phyloP scores from a whole-genome alignment of 2,888 invertebrate genomes.

The Sphaerophoria rueppellii region DNA sequence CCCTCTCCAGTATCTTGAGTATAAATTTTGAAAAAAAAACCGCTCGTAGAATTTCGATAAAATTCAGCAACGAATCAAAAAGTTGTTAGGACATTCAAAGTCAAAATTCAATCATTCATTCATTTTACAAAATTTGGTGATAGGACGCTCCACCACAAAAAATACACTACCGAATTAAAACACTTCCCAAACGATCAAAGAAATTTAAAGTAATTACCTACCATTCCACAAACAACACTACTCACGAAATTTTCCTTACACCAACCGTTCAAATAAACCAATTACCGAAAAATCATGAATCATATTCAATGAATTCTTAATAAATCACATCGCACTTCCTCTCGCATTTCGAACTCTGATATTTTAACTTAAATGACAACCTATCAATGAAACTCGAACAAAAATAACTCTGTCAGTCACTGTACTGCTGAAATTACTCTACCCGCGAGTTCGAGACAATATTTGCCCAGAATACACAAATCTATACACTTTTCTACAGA shows the following conservation, averaged over 20 bases:
- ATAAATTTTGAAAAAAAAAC: too few relatives aligned
- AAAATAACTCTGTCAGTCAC: constrained; percentile 44
- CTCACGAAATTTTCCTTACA: not conserved
- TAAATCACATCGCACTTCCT: constrained; percentile 21
- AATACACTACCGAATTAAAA: too few relatives aligned
- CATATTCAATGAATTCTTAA: constrained; percentile 27
- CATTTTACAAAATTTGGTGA: too few relatives aligned
- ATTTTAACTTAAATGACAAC: constrained; percentile 46
- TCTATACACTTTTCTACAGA: not conserved
- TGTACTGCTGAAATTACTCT: constrained; percentile 26
- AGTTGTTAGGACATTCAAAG: too few relatives aligned
- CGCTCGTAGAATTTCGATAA: too few relatives aligned
- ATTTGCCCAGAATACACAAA: constrained; percentile 25
- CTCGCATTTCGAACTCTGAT: constrained; percentile 17
- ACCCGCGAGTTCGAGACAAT: constrained; percentile 15
- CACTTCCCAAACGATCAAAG: too few relatives aligned
- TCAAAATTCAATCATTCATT: too few relatives aligned
- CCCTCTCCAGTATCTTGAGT: too few relatives aligned
- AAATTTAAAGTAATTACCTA: not conserved
- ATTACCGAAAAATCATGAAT: constrained; percentile 14
- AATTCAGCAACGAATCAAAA: too few relatives aligned
- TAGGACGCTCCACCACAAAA: too few relatives aligned
- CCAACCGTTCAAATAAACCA: not conserved
- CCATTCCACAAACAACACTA: not conserved
- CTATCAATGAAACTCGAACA: constrained; percentile 36